These are phyloP conservation scores for Rostratula benghalensis DNA, from an alignment of 2,113 vertebrate species.

Conservation along the genomic window DNA sequence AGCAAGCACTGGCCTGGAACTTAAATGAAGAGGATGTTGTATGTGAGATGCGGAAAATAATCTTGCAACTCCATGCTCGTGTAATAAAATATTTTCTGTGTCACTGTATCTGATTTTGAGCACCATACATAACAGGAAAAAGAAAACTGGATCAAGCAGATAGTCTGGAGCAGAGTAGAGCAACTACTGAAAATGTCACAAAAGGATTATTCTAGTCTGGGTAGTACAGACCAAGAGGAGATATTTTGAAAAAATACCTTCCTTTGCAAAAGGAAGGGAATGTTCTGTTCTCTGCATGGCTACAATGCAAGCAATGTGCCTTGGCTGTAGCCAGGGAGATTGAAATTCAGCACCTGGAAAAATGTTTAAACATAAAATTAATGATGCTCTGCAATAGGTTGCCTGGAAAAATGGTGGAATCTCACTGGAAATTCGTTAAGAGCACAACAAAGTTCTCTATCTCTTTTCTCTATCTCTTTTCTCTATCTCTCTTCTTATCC, in stretches of 20 bases:
- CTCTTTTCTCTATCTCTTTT: too few species aligned
- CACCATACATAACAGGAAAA: neutral
- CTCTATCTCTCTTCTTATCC: neutral
- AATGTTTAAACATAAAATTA: neutral
- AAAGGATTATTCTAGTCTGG: neutral
- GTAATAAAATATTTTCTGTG: neutral
- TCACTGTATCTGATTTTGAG: neutral
- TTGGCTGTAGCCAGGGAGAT: neutral
- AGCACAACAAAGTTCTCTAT: neutral
- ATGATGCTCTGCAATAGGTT: neutral
- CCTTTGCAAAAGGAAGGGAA: neutral
- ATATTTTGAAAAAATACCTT: neutral
- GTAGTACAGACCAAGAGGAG: neutral
- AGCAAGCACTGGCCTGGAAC: neutral
- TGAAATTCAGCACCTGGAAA: neutral
- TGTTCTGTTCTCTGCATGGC: neutral
- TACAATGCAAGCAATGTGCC: neutral
- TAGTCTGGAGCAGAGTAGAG: neutral
- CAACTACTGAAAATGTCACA: neutral
- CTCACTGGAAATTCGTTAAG: neutral
- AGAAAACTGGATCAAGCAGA: neutral
- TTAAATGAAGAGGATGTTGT: neutral
- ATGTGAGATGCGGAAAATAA: neutral
- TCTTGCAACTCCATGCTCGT: neutral
- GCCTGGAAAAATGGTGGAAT: neutral